Percentiles rank a stretch among this genome's conserved stretches.
phyloP scores from a whole-genome alignment of 1,140 invertebrate species.

The Mamestra configurata region DNA sequence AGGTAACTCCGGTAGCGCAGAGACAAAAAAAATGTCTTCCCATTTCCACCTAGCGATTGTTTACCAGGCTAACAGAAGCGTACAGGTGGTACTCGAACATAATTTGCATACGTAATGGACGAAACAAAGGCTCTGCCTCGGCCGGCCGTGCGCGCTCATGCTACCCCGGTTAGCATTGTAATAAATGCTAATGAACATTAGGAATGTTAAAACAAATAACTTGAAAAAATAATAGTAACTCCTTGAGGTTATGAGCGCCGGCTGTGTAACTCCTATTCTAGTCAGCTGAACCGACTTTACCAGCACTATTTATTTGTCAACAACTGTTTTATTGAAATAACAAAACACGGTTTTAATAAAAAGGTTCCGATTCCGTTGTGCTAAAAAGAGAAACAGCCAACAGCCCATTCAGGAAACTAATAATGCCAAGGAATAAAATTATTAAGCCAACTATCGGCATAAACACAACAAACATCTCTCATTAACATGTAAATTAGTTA shows the following conservation, averaged over 20 bases:
- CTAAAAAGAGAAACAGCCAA: constrained; percentile 34
- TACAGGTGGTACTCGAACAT: constrained; percentile 78
- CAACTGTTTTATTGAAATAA: constrained; percentile 15
- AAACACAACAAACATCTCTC: constrained; percentile 75
- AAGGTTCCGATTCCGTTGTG: constrained; percentile 3
- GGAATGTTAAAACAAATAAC: constrained; percentile 71
- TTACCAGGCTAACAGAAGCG: constrained; percentile 77
- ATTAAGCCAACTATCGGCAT: constrained; percentile 60
- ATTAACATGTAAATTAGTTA: constrained; percentile 87
- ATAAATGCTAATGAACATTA: constrained; percentile 79
- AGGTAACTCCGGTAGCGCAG: constrained; percentile 47
- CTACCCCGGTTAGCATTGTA: constrained; percentile 76
- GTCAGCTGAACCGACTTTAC: constrained; percentile 17
- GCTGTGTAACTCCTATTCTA: constrained; percentile 39
- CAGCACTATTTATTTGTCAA: neutral
- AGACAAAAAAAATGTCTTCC: constrained; percentile 67
- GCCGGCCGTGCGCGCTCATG: constrained; percentile 72
- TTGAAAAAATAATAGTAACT: constrained; percentile 53
- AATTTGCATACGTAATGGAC: constrained; percentile 82
- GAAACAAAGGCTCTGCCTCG: constrained; percentile 75
- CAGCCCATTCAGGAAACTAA: constrained; percentile 40
- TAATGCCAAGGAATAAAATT: constrained; percentile 50
- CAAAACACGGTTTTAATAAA: constrained; percentile 14
- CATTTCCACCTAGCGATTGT: constrained; percentile 80
- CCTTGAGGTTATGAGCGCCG: constrained; percentile 49